Percentiles rank a stretch among this genome's conserved stretches.
phyloP scores from a whole-genome alignment of 2,888 invertebrate species.

The Dilophus febrilis region DNA sequence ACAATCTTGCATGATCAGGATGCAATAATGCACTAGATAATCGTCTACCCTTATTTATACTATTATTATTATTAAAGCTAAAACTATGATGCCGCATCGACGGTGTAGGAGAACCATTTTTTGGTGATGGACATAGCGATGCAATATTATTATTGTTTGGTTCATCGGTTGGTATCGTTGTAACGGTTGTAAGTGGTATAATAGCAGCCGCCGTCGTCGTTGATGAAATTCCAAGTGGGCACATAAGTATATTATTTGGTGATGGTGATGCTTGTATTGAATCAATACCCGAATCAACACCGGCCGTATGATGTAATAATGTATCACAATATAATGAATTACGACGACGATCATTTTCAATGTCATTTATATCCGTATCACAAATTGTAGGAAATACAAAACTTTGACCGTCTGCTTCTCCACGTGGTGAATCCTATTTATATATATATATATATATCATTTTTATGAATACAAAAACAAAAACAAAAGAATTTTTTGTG shows the following conservation, averaged over 20 bases:
- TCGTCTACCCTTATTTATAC: constrained; percentile 27
- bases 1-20: constrained; percentile 51
- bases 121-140: constrained; percentile 27
- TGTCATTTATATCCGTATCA: constrained; percentile 9
- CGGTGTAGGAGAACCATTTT: constrained; percentile 26
- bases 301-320: constrained; percentile 23
- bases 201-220: not conserved
- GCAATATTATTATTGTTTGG: no score
- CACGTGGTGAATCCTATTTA: constrained; percentile 45
- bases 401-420: constrained; percentile 48
- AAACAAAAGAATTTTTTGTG: no score
- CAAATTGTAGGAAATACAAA: constrained; percentile 41
- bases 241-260: constrained; percentile 22
- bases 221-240: constrained; percentile 20
- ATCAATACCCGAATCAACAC: constrained; percentile 52
- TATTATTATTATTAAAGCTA: no score
- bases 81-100: constrained; percentile 18
- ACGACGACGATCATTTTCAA: constrained; percentile 19
- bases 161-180: no score
- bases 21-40: constrained; percentile 44
- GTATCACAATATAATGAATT: constrained; percentile 32
- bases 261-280: constrained; percentile 49
- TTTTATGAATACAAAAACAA: not conserved
- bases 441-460: not conserved
- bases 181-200: not conserved